Conservation (phyloP, 1,140 invertebrate genomes). For the Steinernema feltiae region DNA sequence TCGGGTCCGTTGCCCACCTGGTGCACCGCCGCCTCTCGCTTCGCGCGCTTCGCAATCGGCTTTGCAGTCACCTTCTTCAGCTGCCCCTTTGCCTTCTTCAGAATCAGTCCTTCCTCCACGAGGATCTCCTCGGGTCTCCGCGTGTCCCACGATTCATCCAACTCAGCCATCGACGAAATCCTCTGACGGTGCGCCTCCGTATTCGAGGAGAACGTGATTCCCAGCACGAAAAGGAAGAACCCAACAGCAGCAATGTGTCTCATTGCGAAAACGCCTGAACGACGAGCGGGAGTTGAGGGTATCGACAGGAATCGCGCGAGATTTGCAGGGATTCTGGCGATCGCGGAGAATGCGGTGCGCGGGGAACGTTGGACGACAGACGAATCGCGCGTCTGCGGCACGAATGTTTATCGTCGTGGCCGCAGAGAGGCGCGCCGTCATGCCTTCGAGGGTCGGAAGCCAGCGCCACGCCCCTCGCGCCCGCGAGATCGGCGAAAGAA, state of each 20-base stretch:
- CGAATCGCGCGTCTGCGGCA: neutral
- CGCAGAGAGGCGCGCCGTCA: neutral
- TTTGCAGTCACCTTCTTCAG: neutral
- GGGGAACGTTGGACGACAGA: too few relatives aligned
- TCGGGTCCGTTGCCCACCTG: neutral
- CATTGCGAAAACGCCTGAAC: neutral
- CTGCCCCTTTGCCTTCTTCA: neutral
- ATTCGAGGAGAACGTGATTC: neutral
- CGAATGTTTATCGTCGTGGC: neutral
- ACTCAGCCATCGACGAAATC: neutral
- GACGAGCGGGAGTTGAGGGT: too few relatives aligned
- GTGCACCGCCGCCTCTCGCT: neutral
- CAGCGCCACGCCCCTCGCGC: too few relatives aligned
- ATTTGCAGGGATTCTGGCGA: too few relatives aligned
- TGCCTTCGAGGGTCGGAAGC: neutral
- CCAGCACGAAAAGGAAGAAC: neutral
- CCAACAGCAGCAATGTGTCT: neutral
- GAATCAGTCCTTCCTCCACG: neutral
- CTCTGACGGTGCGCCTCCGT: neutral
- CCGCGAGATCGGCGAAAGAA: neutral
- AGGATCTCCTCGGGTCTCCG: neutral
- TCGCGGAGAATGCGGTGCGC: too few relatives aligned
- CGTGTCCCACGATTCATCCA: neutral
- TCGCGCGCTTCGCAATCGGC: neutral
- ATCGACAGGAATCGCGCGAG: too few relatives aligned